Evolutionary conservation across 2,888 invertebrate genomes (phyloP).

Genomic region (Lithosia quadra): DNA sequence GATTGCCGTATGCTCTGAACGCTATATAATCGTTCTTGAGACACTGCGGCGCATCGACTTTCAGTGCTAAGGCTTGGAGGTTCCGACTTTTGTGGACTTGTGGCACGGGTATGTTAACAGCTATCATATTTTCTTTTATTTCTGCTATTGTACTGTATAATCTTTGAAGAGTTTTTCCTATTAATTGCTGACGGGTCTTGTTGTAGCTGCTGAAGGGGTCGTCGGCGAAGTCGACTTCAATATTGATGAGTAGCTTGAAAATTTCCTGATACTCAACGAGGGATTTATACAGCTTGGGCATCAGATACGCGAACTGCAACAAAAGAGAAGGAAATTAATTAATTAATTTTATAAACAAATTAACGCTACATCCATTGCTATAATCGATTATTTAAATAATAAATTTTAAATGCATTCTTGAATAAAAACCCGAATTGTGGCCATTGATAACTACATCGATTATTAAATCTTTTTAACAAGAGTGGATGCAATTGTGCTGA

Average conservation of each 20-base stretch:
- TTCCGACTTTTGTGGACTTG: constrained; percentile 73
- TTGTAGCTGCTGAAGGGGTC: constrained; percentile 78
- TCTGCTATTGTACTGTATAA: constrained; percentile 88
- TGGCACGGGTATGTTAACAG: constrained; percentile 69
- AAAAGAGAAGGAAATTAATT: constrained; percentile 58
- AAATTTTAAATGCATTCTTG: constrained; percentile 40
- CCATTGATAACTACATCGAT: constrained; percentile 38
- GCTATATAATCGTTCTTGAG: constrained; percentile 88
- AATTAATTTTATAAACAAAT: not conserved
- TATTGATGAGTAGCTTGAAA: constrained; percentile 71
- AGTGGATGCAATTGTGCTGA: constrained; percentile 40
- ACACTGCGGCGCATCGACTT: constrained; percentile 84
- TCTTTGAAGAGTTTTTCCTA: constrained; percentile 73
- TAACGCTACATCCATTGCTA: not conserved
- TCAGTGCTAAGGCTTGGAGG: constrained; percentile 69
- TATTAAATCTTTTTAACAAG: constrained; percentile 30
- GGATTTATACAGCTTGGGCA: constrained; percentile 86
- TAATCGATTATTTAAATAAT: constrained; percentile 32
- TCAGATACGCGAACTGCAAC: constrained; percentile 86
- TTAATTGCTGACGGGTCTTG: constrained; percentile 72
- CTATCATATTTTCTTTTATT: constrained; percentile 76
- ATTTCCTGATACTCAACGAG: constrained; percentile 74
- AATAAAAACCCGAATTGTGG: constrained; percentile 34
- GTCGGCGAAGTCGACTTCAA: constrained; percentile 75
- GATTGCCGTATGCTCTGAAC: constrained; percentile 86